Evolutionary conservation across 2,888 invertebrate genomes (phyloP), one percentile per base, ranked within the genome.

Genomic region (Helobdella robusta): DNA sequence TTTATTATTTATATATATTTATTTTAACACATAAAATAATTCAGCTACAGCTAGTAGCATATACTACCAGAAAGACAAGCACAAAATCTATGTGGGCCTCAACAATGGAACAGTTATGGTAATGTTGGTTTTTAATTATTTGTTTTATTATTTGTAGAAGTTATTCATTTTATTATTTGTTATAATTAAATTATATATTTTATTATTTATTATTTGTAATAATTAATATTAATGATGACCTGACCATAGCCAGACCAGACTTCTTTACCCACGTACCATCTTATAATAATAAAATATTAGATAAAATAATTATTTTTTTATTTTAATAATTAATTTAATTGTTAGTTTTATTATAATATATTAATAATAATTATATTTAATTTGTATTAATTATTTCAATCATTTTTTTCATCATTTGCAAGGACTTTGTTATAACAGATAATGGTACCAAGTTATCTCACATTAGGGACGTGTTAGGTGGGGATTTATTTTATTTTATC

Each of bases 371-470:
- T 15, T 40, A 40, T 40, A n/a, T 11, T 40, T 15, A 15, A 40
- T n/a, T 15, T 40, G 11, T 40, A 15, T 15, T 40, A n/a, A 40
- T 15, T 40, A 40, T 11, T 40, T 40, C 11, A 11, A 40, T 40
- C 11, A 40, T 40, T 15, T n/a, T 40, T 40, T 40, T 40, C 28
- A 52, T n/a, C n/a, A 23, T 52, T 23, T 28, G 28, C 23, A n/a
- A 64, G 85, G 94, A 97, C 82, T 97, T 90, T 78, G 84, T 86
- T 70, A 82, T 98, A 67, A 89, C 91, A 34, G 86, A 89, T 74
- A 97, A 98, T 80, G 94, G 88, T 78, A 98, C 98, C 82, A 86
- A 90, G 73, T 86, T 95, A 83, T 88, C 88, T 73, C 88, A 88
- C 68, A 85, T 83, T 78, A 84, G 89, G 66, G 92, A 93, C 78